phyloP scores from a whole-genome alignment of 2,888 invertebrate genomes.

The Dyspetes luteomarginatus region DNA sequence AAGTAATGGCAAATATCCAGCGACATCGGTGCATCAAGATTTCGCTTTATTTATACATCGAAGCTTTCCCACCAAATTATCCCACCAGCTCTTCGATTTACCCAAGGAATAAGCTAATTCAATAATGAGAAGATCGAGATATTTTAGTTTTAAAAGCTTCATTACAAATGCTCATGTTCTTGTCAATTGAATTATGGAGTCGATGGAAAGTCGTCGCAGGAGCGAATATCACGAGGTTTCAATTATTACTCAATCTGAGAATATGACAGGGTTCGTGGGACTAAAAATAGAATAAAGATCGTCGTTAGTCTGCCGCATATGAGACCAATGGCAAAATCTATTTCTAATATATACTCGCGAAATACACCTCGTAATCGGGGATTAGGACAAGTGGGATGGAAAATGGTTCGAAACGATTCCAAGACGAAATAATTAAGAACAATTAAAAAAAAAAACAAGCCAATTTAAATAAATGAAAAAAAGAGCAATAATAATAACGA shows the following conservation, averaged over 20 bases:
- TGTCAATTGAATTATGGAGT: conserved; percentile 21
- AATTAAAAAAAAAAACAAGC: too few species aligned
- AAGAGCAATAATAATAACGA: too few species aligned
- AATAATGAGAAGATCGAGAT: conserved; percentile 29
- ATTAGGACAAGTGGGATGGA: too few species aligned
- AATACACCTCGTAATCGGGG: too few species aligned
- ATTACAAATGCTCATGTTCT: conserved; percentile 7
- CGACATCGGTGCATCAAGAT: conserved; percentile 48
- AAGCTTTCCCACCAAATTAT: conserved; percentile 9
- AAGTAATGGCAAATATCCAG: conserved; percentile 31
- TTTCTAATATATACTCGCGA: too few species aligned
- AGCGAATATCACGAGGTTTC: conserved; percentile 3
- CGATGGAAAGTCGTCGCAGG: background rate
- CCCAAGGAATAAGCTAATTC: conserved; percentile 20
- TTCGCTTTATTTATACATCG: conserved; percentile 61
- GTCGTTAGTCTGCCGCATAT: background rate
- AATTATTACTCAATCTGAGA: conserved; percentile 31
- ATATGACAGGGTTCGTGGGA: conserved; percentile 15
- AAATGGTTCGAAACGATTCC: too few species aligned
- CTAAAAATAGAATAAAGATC: conserved; percentile 3
- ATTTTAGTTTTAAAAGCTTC: conserved; percentile 19
- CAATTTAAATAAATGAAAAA: too few species aligned
- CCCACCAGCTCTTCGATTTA: conserved; percentile 3
- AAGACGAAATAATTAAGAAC: too few species aligned
- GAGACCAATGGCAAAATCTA: background rate